Conservation (phyloP, 2,888 invertebrate genomes). For the Resseliella maxima region DNA sequence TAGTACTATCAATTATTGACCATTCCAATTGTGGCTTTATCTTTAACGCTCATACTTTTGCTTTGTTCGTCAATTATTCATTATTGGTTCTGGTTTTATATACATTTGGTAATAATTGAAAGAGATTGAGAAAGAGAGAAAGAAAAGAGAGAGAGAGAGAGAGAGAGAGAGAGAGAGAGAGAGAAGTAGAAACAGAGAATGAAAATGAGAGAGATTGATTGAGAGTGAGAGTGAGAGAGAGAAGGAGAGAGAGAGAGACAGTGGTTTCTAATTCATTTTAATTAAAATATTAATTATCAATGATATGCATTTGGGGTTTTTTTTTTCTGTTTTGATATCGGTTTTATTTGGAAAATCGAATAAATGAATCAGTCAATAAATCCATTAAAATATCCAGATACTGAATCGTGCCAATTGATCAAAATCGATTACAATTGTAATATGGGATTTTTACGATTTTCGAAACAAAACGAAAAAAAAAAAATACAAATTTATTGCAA, state of each 20-base stretch:
- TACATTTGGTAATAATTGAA: background rate
- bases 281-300: constrained; percentile 31
- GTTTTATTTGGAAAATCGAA: background rate
- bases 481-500: constrained; percentile 31
- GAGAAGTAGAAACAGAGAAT: too few relatives aligned
- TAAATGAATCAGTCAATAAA: background rate
- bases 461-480: too few relatives aligned
- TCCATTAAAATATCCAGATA: background rate
- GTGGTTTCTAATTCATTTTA: background rate
- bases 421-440: background rate
- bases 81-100: background rate
- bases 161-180: too few relatives aligned
- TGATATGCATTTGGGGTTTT: background rate
- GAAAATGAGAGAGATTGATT: too few relatives aligned
- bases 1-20: background rate
- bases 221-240: too few relatives aligned
- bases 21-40: background rate
- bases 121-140: too few relatives aligned
- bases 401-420: background rate
- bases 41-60: background rate
- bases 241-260: too few relatives aligned
- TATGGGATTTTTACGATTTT: background rate
- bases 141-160: too few relatives aligned
- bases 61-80: background rate
- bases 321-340: background rate